A percentile compares a stretch with the other conserved stretches of the same genome.
Conservation (phyloP, 37 sponge, comb jelly and placozoan genomes). For the Aphrocallistes beatrix region DNA sequence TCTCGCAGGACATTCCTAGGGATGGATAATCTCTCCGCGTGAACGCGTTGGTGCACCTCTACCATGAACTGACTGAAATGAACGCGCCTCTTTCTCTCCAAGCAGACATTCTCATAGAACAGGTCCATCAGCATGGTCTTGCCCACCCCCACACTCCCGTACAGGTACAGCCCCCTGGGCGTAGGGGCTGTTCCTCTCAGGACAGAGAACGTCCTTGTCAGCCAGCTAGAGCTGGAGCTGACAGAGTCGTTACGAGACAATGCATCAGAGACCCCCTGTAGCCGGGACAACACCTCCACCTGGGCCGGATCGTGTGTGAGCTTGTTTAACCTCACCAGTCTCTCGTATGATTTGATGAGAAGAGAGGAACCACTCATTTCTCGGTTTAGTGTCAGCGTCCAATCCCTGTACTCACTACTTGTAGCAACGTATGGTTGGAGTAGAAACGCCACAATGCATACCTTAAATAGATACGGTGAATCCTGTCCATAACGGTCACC, state of each 20-base stretch:
- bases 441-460: no score
- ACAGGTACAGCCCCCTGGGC: conserved; percentile 64
- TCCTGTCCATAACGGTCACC: no score
- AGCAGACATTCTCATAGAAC: conserved; percentile 46
- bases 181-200: neutral
- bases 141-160: conserved; percentile 86
- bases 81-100: conserved; percentile 46
- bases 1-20: neutral
- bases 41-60: conserved; percentile 51
- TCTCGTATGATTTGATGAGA: neutral
- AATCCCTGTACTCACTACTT: no score
- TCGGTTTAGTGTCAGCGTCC: no score
- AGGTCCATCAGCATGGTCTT: conserved; percentile 99
- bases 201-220: neutral
- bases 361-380: neutral
- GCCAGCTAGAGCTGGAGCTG: neutral
- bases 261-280: neutral
- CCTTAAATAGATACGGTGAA: no score
- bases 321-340: neutral
- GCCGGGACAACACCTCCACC: neutral
- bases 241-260: neutral
- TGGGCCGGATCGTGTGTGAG: neutral
- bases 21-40: neutral
- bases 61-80: conserved; percentile 92
- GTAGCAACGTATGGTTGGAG: no score